phyloP scores from a whole-genome alignment of 2,797 vertebrate genomes.

The Myripristis jacobus region DNA sequence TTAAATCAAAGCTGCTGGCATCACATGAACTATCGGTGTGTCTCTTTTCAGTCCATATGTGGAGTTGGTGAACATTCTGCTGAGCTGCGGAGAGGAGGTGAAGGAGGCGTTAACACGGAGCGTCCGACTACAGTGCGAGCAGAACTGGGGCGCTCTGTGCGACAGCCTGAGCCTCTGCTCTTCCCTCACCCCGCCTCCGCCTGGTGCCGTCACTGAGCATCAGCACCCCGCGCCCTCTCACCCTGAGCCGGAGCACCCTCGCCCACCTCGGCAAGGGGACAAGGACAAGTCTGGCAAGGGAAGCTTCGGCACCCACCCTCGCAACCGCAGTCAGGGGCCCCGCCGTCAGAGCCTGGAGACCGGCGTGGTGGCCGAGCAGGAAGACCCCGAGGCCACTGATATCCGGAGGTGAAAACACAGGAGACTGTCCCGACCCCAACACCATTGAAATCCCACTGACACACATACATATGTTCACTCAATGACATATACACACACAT shows the following conservation, averaged over 20 bases:
- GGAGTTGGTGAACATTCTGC: conserved; percentile 95
- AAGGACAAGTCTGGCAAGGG: conserved; percentile 89
- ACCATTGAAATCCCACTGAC: conserved; percentile 66
- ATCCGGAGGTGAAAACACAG: conserved; percentile 93
- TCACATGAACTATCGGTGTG: conserved; percentile 45
- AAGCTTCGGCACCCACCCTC: conserved; percentile 80
- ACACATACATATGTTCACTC: conserved; percentile 57
- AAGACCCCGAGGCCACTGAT: conserved; percentile 89
- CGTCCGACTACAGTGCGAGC: conserved; percentile 93
- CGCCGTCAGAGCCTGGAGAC: conserved; percentile 86
- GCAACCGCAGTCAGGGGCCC: conserved; percentile 81
- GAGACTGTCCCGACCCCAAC: conserved; percentile 50
- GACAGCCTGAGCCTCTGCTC: conserved; percentile 95
- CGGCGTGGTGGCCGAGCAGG: conserved; percentile 86
- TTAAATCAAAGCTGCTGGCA: conserved; percentile 24
- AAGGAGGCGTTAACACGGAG: conserved; percentile 93
- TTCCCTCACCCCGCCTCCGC: conserved; percentile 73
- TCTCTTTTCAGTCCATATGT: conserved; percentile 89
- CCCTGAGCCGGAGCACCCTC: conserved; percentile 80
- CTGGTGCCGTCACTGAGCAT: conserved; percentile 59
- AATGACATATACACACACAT: conserved; percentile 12
- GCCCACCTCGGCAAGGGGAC: conserved; percentile 79
- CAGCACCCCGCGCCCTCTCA: conserved; percentile 71
- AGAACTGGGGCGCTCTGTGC: conserved; percentile 97
- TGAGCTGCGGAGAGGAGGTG: conserved; percentile 95